Evolutionary conservation across 2,113 vertebrate genomes (phyloP), one percentile per base, ranked within the genome.

Genomic region (Choloepus hoffmanni): DNA sequence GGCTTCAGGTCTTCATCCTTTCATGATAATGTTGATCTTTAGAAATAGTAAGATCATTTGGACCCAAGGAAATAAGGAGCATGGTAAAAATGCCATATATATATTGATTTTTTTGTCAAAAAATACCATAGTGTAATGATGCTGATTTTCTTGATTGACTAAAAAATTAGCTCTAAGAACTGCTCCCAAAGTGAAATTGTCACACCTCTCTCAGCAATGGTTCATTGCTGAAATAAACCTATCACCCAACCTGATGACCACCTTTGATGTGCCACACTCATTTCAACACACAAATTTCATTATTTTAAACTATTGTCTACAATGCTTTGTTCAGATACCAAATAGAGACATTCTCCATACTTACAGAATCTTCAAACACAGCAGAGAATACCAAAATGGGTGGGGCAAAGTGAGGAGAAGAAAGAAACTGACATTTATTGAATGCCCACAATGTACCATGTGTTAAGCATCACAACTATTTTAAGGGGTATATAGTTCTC

Each of bases 21-120:
- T 88, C 19, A 26, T 95, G 77, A 26, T 68, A 60, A 84, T 58
- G 63, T 76, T 45, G 8, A 50, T 19, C n/a, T 83, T 87, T 72
- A 74, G 62, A 74, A 94, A 65, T 72, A 45, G 5, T 89, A 53
- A 86, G 76, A 36, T 70, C 43, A 76, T 92, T 91, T 87, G 63
- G 63, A 86, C 26, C 30, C 63, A 70, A 65, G 15, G 1, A 4
- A 19, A 18, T 91, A 70, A 82, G 30, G 23, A 65, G 7, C 4
- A 18, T 43, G 2, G 14, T 84, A 63, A 85, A 93, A 50, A 73
- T 77, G 7, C 67, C 63, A 18, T 33, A 6, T 93, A 21, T 36
- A 19, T 40, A 43, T 68, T 78, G 33, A 40, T 78, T 4, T 48
- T 92, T 87, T 26, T 65, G 10, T 48, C 45, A 81, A 85, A 96